Base-by-base conservation (phyloP, 2,888 invertebrate genomes). In the Tigriopus californicus region DNA sequence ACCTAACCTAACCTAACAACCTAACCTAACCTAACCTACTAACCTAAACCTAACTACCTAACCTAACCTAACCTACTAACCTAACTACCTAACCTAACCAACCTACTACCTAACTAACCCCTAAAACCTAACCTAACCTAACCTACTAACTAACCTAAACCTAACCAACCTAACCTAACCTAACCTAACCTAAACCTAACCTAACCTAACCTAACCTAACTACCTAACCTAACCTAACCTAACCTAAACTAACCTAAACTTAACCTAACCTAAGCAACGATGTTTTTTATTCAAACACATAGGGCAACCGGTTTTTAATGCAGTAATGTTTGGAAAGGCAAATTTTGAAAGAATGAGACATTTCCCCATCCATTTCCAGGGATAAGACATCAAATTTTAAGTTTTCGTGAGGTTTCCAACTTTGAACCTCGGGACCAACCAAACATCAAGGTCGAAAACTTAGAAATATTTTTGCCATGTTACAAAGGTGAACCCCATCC, bases 221-320 rank as follows among this genome's bases (percentile, higher is more conserved):
- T 49, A 49, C 15, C 51, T 22, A 3, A 49, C 15, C 10, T 22
- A 18, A 49, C 15, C n/a, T 22, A 18, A 13, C 18, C 20, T 13
- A 20, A 49, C 18, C 51, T 22, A 13, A 49, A 49, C 51, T 22
- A 3, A 49, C 15, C 10, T 22, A 18, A 49, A 49, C 51, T 22
- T 49, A 49, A 49, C 51, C 51, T 49, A 49, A 49, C 51, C 51
- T 49, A 15, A 49, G 18, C 51, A n/a, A n/a, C n/a, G n/a, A n/a
- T n/a, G n/a, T n/a, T n/a, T n/a, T n/a, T n/a, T n/a, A n/a, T n/a
- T n/a, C n/a, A n/a, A n/a, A n/a, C n/a, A n/a, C n/a, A n/a, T n/a
- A n/a, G n/a, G n/a, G n/a, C n/a, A n/a, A n/a, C n/a, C n/a, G n/a
- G n/a, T n/a, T n/a, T n/a, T n/a, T n/a, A n/a, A n/a, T n/a, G n/a